Conservation (phyloP, 2,888 invertebrate species). For the Drosophila pegasa region DNA sequence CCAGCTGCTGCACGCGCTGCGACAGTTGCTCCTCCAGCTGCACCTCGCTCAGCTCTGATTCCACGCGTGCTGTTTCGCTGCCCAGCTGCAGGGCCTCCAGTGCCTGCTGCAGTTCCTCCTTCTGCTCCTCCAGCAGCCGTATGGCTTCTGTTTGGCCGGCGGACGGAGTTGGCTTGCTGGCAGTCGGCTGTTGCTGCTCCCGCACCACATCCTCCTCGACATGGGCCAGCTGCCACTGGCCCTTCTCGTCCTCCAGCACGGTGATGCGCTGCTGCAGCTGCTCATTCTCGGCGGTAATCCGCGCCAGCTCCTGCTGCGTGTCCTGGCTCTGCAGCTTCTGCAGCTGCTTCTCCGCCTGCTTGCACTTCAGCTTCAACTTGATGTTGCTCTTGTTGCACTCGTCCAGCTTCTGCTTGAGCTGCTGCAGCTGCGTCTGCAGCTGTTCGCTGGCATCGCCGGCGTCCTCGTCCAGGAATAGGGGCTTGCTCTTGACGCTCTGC, state of each 20-base stretch:
- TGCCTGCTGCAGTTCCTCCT: conserved; percentile 87
- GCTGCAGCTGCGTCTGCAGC: conserved; percentile 79
- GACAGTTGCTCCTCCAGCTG: conserved; percentile 92
- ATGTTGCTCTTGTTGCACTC: conserved; percentile 88
- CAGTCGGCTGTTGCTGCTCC: conserved; percentile 2
- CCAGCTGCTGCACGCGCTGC: conserved; percentile 77
- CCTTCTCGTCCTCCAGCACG: conserved; percentile 95
- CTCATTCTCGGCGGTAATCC: conserved; percentile 87
- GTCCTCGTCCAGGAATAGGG: conserved; percentile 75
- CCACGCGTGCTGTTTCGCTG: conserved; percentile 89
- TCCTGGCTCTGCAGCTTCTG: conserved; percentile 89
- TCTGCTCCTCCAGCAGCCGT: conserved; percentile 86
- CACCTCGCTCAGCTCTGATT: conserved; percentile 91
- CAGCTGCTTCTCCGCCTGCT: conserved; percentile 91
- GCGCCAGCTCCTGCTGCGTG: conserved; percentile 88
- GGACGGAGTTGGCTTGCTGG: not conserved
- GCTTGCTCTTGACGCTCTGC: conserved; percentile 73
- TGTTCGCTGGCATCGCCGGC: conserved; percentile 61
- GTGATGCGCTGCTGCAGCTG: conserved; percentile 90
- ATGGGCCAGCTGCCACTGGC: conserved; percentile 90
- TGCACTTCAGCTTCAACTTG: conserved; percentile 86
- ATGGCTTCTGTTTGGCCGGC: conserved; percentile 71
- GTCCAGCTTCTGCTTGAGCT: conserved; percentile 90
- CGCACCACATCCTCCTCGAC: conserved; percentile 61
- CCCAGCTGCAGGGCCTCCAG: conserved; percentile 84